These are phyloP conservation scores for Notodonta ziczac DNA, from an alignment of 2,888 invertebrate species.

Conservation along the genomic window DNA sequence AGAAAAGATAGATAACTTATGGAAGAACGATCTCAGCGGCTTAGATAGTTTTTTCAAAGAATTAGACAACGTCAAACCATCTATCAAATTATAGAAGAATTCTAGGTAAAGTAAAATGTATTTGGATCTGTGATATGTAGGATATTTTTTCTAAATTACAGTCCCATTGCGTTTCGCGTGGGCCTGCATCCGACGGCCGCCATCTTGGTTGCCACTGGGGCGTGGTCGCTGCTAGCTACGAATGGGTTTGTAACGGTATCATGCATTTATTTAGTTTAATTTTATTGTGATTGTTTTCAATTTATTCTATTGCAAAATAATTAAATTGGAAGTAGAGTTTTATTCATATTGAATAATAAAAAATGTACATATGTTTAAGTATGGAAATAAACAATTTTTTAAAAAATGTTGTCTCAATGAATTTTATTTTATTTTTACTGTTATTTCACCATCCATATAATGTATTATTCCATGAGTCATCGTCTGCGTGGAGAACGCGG, in stretches of 20 bases:
- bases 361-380: conserved; percentile 83
- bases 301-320: conserved; percentile 66
- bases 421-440: conserved; percentile 60
- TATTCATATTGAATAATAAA: conserved; percentile 83
- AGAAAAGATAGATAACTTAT: conserved; percentile 77
- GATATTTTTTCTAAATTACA: conserved; percentile 84
- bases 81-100: conserved; percentile 42
- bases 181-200: conserved; percentile 82
- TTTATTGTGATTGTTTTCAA: conserved; percentile 65
- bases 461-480: conserved; percentile 84
- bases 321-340: conserved; percentile 74
- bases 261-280: conserved; percentile 75
- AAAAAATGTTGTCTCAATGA: conserved; percentile 61
- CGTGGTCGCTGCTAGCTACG: conserved; percentile 85
- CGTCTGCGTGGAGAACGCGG: conserved; percentile 65
- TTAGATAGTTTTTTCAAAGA: conserved; percentile 87
- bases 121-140: conserved; percentile 82
- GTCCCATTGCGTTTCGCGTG: conserved; percentile 85
- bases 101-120: conserved; percentile 69
- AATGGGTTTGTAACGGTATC: conserved; percentile 85
- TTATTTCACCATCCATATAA: conserved; percentile 74
- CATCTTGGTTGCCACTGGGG: conserved; percentile 85
- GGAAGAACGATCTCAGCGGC: conserved; percentile 86
- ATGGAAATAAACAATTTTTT: conserved; percentile 74
- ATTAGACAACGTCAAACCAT: conserved; percentile 85